Conservation (phyloP, 1,140 invertebrate species). For the Drosophila mauritiana region DNA sequence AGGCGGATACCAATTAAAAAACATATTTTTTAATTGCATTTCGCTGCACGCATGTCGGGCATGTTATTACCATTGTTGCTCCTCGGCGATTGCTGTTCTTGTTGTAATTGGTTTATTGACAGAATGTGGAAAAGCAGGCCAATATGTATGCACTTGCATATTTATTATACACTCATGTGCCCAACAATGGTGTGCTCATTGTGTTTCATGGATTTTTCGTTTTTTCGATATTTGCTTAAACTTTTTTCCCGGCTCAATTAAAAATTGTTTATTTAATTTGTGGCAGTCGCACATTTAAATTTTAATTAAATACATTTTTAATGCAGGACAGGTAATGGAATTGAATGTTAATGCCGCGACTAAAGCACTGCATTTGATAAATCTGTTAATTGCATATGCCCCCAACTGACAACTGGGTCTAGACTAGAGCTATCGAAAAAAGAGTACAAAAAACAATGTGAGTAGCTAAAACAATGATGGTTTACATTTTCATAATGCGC, state of each 20-base stretch:
- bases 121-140: conserved; percentile 55
- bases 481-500: neutral
- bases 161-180: conserved; percentile 24
- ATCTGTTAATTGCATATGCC: conserved; percentile 45
- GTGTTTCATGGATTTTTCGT: conserved; percentile 36
- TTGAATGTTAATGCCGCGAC: conserved; percentile 44
- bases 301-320: conserved; percentile 78
- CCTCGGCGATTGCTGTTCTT: conserved; percentile 41
- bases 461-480: neutral
- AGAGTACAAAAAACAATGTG: neutral
- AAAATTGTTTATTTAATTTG: conserved; percentile 82
- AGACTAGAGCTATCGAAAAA: conserved; percentile 10
- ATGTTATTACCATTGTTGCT: conserved; percentile 34
- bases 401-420: conserved; percentile 32
- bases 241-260: conserved; percentile 76
- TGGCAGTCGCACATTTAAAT: conserved; percentile 72
- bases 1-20: conserved; percentile 69
- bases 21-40: conserved; percentile 79
- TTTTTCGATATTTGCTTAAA: conserved; percentile 64
- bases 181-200: conserved; percentile 13
- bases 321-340: conserved; percentile 54
- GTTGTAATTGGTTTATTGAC: conserved; percentile 77
- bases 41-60: conserved; percentile 58
- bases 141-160: conserved; percentile 45
- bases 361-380: conserved; percentile 43